Percentiles rank a stretch among this genome's conserved stretches.
phyloP scores from a whole-genome alignment of 2,888 invertebrate genomes.

The Lasioglossum lativentre region DNA sequence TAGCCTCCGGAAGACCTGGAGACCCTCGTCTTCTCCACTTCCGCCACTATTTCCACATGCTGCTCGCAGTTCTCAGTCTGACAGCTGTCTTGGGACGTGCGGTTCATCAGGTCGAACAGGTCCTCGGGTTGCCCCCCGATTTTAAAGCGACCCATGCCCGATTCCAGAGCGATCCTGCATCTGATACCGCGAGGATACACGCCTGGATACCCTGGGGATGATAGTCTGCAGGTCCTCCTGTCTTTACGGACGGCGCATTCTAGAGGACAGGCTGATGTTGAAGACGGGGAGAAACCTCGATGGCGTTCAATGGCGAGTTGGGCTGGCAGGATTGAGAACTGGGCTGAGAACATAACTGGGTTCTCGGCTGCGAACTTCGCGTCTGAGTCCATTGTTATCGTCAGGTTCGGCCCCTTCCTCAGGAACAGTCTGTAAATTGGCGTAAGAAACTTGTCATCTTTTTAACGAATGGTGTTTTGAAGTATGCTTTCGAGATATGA shows the following conservation, averaged over 20 bases:
- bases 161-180: constrained; percentile 76
- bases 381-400: constrained; percentile 78
- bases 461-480: too few relatives aligned
- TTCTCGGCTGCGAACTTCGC: constrained; percentile 77
- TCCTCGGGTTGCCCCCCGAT: constrained; percentile 78
- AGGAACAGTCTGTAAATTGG: constrained; percentile 71
- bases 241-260: constrained; percentile 78
- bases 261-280: constrained; percentile 74
- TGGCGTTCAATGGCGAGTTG: constrained; percentile 74
- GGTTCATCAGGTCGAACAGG: constrained; percentile 78
- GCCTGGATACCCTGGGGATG: constrained; percentile 78
- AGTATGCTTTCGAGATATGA: too few relatives aligned
- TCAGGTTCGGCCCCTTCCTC: constrained; percentile 76
- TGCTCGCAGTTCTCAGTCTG: constrained; percentile 78
- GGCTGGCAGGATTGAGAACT: constrained; percentile 76
- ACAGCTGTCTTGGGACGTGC: constrained; percentile 76
- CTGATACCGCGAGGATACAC: constrained; percentile 78
- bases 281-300: constrained; percentile 69
- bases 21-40: constrained; percentile 43
- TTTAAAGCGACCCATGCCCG: constrained; percentile 75
- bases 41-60: constrained; percentile 67
- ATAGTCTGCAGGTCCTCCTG: constrained; percentile 72
- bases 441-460: too few relatives aligned
- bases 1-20: constrained; percentile 21
- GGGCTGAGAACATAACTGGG: constrained; percentile 80